A percentile compares a stretch with the other conserved stretches of the same genome.
Conservation (phyloP, 2,888 invertebrate species). For the Oxytorus armatus region DNA sequence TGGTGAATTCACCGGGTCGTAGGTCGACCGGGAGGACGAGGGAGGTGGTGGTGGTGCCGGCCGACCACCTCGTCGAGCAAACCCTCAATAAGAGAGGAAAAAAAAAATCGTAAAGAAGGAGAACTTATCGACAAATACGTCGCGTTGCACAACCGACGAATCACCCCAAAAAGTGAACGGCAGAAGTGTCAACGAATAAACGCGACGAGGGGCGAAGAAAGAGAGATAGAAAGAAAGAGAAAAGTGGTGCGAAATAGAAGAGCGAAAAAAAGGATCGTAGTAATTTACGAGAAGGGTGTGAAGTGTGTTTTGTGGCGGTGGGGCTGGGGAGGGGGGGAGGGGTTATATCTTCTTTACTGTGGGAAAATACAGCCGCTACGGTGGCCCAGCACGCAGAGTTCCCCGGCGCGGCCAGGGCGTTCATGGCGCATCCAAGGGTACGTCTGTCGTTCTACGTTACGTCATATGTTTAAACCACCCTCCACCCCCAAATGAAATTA, state of each 20-base stretch:
- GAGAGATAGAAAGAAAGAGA: background rate
- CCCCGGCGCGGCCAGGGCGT: constrained; percentile 90
- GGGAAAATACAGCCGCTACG: constrained; percentile 85
- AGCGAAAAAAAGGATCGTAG: constrained; percentile 22
- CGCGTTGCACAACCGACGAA: too few relatives aligned
- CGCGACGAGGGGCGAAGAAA: too few relatives aligned
- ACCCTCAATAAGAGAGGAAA: background rate
- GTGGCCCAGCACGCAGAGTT: constrained; percentile 87
- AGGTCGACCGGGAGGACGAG: constrained; percentile 65
- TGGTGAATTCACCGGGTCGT: constrained; percentile 58
- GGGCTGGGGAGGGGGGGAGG: background rate
- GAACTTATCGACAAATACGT: too few relatives aligned
- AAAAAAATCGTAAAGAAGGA: background rate
- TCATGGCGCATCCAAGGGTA: constrained; percentile 97
- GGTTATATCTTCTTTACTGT: constrained; percentile 75
- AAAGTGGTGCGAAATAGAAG: constrained; percentile 50
- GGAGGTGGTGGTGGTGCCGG: constrained; percentile 57
- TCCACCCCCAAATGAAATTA: too few relatives aligned
- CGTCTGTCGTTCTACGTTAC: constrained; percentile 83
- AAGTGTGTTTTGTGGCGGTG: constrained; percentile 43
- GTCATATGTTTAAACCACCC: constrained; percentile 3
- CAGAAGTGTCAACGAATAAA: too few relatives aligned
- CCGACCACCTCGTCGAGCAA: constrained; percentile 42
- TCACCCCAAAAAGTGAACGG: too few relatives aligned
- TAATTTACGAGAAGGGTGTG: constrained; percentile 46